Evolutionary conservation across 2,888 invertebrate species (phyloP).

Genomic region (Andrena minutula): DNA sequence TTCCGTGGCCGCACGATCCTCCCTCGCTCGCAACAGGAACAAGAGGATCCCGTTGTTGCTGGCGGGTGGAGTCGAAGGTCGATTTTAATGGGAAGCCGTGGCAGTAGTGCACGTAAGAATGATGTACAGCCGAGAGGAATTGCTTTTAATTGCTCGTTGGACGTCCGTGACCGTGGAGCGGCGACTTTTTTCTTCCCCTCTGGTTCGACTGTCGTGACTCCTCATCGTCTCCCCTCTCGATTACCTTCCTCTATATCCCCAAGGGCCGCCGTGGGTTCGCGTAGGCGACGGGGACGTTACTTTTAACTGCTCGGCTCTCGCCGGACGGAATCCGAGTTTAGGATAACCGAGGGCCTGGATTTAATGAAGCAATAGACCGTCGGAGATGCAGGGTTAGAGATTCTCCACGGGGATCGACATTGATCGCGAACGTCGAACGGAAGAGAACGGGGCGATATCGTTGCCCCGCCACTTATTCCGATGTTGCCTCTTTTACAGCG

Average conservation of each 20-base stretch:
- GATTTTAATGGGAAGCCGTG: slow-evolving; percentile 71
- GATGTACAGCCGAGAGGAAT: slow-evolving; percentile 74
- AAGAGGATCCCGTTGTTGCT: slow-evolving; percentile 64
- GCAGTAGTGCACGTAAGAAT: slow-evolving; percentile 66
- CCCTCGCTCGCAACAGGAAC: slow-evolving; percentile 55
- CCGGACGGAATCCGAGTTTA: too few relatives aligned
- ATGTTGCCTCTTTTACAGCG: slow-evolving; percentile 18
- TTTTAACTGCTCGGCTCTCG: too few relatives aligned
- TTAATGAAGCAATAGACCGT: neutral
- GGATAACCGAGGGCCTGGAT: neutral
- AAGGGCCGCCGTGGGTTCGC: neutral
- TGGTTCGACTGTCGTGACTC: neutral
- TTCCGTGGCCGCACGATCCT: neutral
- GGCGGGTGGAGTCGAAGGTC: slow-evolving; percentile 74
- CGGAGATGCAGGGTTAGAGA: neutral
- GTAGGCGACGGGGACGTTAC: neutral
- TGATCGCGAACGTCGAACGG: slow-evolving; percentile 3
- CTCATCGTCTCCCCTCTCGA: neutral
- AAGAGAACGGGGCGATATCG: slow-evolving; percentile 15
- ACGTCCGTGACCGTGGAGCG: slow-evolving; percentile 48
- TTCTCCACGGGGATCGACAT: neutral
- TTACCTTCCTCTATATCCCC: neutral
- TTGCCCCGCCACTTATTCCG: slow-evolving; percentile 8
- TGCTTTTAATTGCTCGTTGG: slow-evolving; percentile 74
- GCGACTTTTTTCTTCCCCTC: slow-evolving; percentile 17